Conservation (phyloP, 2,113 vertebrate genomes). For the Neodon shergylaensis region DNA sequence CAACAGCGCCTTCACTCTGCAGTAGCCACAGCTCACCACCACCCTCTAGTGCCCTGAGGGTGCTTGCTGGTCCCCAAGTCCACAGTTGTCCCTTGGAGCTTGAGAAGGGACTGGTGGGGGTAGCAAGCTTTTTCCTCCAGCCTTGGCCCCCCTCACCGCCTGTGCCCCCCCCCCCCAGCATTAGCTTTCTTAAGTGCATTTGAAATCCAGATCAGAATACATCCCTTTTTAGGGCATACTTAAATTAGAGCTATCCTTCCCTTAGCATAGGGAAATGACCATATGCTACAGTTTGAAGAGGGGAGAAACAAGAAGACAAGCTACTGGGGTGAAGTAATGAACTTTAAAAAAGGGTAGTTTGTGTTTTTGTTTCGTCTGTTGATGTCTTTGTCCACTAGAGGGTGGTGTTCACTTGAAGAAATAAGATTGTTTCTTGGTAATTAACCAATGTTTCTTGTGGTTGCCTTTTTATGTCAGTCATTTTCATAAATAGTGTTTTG, state of each 20-base stretch:
- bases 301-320: neutral
- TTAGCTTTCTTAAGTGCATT: neutral
- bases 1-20: constrained; percentile 66
- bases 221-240: neutral
- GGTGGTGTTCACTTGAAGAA: constrained; percentile 61
- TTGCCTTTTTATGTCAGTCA: neutral
- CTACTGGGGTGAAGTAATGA: neutral
- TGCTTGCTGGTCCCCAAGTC: constrained; percentile 65
- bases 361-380: neutral
- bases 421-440: neutral
- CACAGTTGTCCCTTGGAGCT: constrained; percentile 60
- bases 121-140: neutral
- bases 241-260: neutral
- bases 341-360: neutral
- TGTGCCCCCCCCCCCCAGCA: too few relatives aligned
- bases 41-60: constrained; percentile 51
- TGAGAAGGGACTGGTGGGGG: constrained; percentile 28
- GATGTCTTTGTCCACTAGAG: constrained; percentile 70
- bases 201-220: neutral
- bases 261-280: neutral
- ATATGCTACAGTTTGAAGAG: neutral
- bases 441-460: neutral
- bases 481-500: constrained; percentile 18
- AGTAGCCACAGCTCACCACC: constrained; percentile 61
- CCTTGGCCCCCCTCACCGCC: too few relatives aligned